Evolutionary conservation across 92 coral and sea anemone species (phyloP), one percentile per base, ranked within the genome.

Genomic region (Heliopora coerulea): DNA sequence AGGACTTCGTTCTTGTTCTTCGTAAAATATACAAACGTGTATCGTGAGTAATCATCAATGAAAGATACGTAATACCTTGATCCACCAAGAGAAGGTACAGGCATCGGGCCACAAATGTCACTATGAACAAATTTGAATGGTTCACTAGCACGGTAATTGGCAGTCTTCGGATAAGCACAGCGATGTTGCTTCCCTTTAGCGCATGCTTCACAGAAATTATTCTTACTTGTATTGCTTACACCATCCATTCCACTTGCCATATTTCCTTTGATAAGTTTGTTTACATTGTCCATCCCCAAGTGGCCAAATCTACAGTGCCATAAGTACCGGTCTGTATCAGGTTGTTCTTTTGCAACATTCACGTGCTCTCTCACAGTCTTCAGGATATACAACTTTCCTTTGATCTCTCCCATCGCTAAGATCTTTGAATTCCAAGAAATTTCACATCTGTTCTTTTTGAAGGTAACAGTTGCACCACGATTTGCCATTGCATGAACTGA

Each of bases 21-120:
- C n/a, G n/a, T n/a, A n/a, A n/a, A n/a, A n/a, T n/a, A n/a, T n/a
- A n/a, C n/a, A n/a, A n/a, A n/a, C n/a, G n/a, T n/a, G n/a, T n/a
- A n/a, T n/a, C 81, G 68, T 28, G 72, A 62, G 44, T 62, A 56
- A 62, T 76, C 81, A 27, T 76, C 81, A 62, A 76, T 76, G 81
- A 76, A 76, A 41, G 81, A 61, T 28, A 76, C 81, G 62, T 46
- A 76, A 76, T 74, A 74, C 62, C 73, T 42, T 76, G 81, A 76
- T 62, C 81, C 81, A 76, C 81, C 62, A 62, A 62, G 56, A 61
- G 81, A 76, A 26, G 39, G 30, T 67, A 74, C 68, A 31, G 80
- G 59, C 80, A 74, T 74, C 30, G 78, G n/a, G n/a, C n/a, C n/a
- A n/a, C n/a, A n/a, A n/a, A n/a, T n/a, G n/a, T n/a, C n/a, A n/a